phyloP scores from a whole-genome alignment of 2,797 vertebrate species.

The Poeciliopsis infans region DNA sequence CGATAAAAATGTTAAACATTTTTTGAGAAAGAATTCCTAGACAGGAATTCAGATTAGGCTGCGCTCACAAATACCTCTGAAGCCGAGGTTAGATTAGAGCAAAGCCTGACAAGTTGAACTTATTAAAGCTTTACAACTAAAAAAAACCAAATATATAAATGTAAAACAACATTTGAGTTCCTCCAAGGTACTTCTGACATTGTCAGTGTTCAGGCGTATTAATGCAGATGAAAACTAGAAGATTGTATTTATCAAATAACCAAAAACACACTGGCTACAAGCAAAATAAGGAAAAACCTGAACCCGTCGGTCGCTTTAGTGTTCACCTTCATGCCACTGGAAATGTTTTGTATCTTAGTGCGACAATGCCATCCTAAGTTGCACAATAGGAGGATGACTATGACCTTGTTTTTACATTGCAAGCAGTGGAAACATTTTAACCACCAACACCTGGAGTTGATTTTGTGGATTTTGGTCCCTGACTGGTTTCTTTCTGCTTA shows the following conservation, averaged over 20 bases:
- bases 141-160: background rate
- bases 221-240: background rate
- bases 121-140: background rate
- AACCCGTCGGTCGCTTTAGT: background rate
- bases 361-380: background rate
- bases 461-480: background rate
- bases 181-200: background rate
- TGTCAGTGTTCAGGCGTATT: background rate
- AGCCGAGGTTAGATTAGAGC: background rate
- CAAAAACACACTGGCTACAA: background rate
- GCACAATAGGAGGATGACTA: background rate
- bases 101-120: background rate
- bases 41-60: constrained; percentile 5
- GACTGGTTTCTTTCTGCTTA: background rate
- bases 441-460: background rate
- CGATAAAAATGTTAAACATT: constrained; percentile 1
- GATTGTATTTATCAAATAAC: background rate
- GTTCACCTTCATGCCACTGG: background rate
- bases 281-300: background rate
- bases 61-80: constrained; percentile 5
- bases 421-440: background rate
- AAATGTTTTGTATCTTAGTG: background rate
- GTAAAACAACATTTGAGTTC: background rate
- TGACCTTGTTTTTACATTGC: background rate
- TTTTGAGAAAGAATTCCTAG: background rate